Percentiles rank a stretch among this genome's conserved stretches.
Conservation (phyloP, 1,140 invertebrate species). For the Aricia agestis region DNA sequence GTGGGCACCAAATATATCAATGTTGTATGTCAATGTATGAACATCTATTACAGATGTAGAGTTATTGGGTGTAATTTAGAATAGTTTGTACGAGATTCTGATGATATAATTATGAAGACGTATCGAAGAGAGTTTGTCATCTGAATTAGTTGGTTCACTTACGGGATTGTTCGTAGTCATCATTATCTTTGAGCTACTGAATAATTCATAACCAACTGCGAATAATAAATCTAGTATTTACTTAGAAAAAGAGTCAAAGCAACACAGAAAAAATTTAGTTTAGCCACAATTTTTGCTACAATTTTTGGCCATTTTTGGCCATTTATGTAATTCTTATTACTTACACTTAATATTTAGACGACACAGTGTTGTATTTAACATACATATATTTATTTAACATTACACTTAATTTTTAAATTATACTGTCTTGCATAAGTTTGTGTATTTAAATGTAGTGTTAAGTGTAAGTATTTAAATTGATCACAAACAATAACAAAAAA, state of each 20-base stretch:
- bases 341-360: no score
- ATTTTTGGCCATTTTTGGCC: not conserved
- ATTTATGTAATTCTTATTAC: no score
- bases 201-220: not conserved
- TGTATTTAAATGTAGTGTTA: no score
- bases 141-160: conserved; percentile 5
- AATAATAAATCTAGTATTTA: not conserved
- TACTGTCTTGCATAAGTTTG: no score
- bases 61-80: conserved; percentile 51
- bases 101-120: conserved; percentile 48
- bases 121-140: conserved; percentile 28
- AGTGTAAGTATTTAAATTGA: no score
- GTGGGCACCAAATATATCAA: conserved; percentile 42
- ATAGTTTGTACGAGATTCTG: conserved; percentile 41
- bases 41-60: conserved; percentile 42
- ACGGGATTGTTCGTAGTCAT: conserved; percentile 18
- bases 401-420: no score
- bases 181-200: conserved; percentile 5
- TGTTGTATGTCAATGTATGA: conserved; percentile 50
- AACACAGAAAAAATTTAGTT: not conserved
- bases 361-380: no score
- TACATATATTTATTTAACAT: no score
- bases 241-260: not conserved
- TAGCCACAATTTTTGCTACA: not conserved
- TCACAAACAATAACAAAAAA: not conserved